Percentiles rank a stretch among this genome's conserved stretches.
phyloP scores from a whole-genome alignment of 1,140 invertebrate genomes.

The Caenorhabditis inopinata region DNA sequence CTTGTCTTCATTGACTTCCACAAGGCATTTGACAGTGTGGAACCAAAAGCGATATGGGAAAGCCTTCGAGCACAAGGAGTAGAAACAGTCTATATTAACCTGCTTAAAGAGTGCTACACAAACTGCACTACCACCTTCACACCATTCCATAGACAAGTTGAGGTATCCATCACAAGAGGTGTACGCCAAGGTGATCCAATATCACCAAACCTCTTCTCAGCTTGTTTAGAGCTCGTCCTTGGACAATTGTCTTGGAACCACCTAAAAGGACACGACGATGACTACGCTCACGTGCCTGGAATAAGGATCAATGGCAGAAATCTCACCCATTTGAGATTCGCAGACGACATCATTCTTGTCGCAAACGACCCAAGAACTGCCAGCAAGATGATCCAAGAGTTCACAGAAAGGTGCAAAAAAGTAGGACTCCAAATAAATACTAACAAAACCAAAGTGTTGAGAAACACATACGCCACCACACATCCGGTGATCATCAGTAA shows the following conservation, averaged over 20 bases:
- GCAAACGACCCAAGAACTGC: not conserved
- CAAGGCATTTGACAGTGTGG: slow-evolving; percentile 34
- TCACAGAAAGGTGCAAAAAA: not conserved
- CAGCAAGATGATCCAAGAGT: not conserved
- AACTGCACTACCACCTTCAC: not conserved
- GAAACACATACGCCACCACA: not conserved
- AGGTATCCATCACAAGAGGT: not conserved
- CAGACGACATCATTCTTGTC: slow-evolving; percentile 28
- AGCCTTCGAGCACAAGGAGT: not conserved
- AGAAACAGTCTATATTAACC: not conserved
- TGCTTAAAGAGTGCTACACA: not conserved
- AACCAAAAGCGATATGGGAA: not conserved
- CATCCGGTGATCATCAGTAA: not conserved
- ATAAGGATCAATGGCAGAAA: not conserved
- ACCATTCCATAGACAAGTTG: not conserved
- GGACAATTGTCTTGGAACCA: not conserved
- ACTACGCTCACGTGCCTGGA: not conserved
- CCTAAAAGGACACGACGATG: not conserved
- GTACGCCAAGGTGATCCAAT: slow-evolving; percentile 32
- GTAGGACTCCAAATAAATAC: not conserved
- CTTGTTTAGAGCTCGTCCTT: not conserved
- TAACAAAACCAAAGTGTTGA: too few species aligned
- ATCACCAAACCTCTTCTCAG: slow-evolving; percentile 24
- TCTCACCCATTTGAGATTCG: slow-evolving; percentile 4
- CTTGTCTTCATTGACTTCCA: slow-evolving; percentile 24